Base-by-base conservation (phyloP, 2,797 vertebrate genomes). In the Hyperoplus immaculatus region DNA sequence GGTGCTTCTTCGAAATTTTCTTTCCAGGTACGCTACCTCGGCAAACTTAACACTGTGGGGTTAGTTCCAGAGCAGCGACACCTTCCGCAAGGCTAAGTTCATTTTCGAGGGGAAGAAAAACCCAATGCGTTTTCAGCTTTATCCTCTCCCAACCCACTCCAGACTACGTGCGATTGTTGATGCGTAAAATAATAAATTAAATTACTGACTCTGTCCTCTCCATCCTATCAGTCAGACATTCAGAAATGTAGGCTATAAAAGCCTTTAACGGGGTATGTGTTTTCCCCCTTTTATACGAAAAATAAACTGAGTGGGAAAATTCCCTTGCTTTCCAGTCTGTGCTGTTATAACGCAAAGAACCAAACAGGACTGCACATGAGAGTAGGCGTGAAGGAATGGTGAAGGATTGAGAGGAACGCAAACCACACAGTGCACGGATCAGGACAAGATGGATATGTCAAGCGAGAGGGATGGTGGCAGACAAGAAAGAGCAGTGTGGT, bases 161-260 rank as follows among this genome's bases (percentile, higher is more conserved):
- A 82, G 69, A 77, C 84, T 87, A 72, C 81, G 88, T 77, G 83
- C 84, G 81, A 77, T 78, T 88, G 88, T 91, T 89, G 89, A 92
- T 93, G 93, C 92, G 91, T 93, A 93, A 90, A 91, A 93, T 88
- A 92, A 91, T 75, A 75, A 84, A 93, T 82, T 58, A 77, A 83
- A 88, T 87, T 8, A 70, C 75, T 84, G 85, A 57, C 55, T 86
- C 71, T 72, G 61, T 86, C 77, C 42, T 81, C 74, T 45, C 68
- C 71, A 59, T 84, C 79, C 83, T 50, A 77, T 75, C 62, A 77
- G 76, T 73, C 69, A 71, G 15, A 70, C 80, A 82, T 80, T 77
- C 53, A 38, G 73, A 85, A 83, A 69, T 72, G 46, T 18, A 45
- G 66, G 74, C 53, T 21, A 4, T 69, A 8, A 67, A 67, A 63